Evolutionary conservation across 2,113 vertebrate species (phyloP), one percentile per base, ranked within the genome.

Genomic region (Scatophagus argus): DNA sequence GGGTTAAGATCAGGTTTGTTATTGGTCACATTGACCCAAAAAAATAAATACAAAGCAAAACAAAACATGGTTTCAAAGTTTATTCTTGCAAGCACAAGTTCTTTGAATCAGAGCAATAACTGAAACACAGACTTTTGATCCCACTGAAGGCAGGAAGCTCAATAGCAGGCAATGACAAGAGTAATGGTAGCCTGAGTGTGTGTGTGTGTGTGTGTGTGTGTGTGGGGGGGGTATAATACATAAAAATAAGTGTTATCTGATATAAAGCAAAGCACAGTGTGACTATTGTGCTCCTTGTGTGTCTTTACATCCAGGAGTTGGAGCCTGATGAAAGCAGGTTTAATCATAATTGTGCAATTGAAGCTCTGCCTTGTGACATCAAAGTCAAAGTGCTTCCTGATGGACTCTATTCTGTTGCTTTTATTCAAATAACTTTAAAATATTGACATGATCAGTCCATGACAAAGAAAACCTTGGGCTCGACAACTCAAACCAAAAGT

Each of bases 241-340:
- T 17, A 79, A 17, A 47, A 69, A 65, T 70, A 74, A 77, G 47
- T 66, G 82, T 32, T 75, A 21, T 64, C n/a, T 64, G 70, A 79
- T 56, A 60, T 76, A 25, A 38, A 74, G 47, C 60, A 23, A 44
- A 88, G 54, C 49, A 91, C 91, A 92, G 66, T 85, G 69, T 8
- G 54, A 64, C 85, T 65, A 90, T 91, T 93, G 91, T 92, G 58
- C 69, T 79, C 54, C 36, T 49, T 59, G 56, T 84, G 58, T 55
- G 16, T 49, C 46, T 76, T 73, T 70, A 77, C 38, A 6, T 84
- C 74, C 81, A 64, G 16, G 17, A 34, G 56, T 76, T 59, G 2
- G 58, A 79, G 59, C 36, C 85, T 83, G 90, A 93, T 93, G 86
- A 93, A 93, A 93, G 92, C 84, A 43, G 59, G 13, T 84, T 84